These are phyloP conservation scores for Sebastes steindachneri DNA, from an alignment of 2,797 vertebrate species.

Conservation along the genomic window DNA sequence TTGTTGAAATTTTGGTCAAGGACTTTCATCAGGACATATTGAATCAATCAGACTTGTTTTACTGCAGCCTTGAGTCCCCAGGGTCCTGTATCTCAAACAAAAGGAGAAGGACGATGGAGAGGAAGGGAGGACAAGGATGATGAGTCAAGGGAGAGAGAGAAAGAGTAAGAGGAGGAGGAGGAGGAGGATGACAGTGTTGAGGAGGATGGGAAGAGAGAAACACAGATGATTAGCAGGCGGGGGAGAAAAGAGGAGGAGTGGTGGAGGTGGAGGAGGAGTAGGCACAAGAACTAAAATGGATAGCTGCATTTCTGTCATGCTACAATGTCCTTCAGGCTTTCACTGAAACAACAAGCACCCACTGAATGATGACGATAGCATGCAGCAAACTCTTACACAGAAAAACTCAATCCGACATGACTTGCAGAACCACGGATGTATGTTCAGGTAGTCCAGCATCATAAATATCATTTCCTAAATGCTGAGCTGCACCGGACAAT, in stretches of 20 bases:
- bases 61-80: conserved; percentile 66
- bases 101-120: conserved; percentile 60
- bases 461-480: not conserved
- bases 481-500: not conserved
- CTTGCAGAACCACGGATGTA: not conserved
- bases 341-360: conserved; percentile 47
- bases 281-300: conserved; percentile 57
- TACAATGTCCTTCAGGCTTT: conserved; percentile 64
- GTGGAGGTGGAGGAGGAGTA: conserved; percentile 42
- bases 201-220: conserved; percentile 55
- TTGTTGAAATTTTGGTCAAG: conserved; percentile 52
- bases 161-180: conserved; percentile 17
- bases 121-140: conserved; percentile 65
- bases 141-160: conserved; percentile 66
- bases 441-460: not conserved
- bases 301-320: conserved; percentile 64
- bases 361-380: conserved; percentile 25
- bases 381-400: conserved; percentile 3
- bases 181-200: conserved; percentile 60
- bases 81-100: conserved; percentile 69
- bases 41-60: conserved; percentile 64
- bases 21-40: conserved; percentile 52
- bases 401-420: not conserved
- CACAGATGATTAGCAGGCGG: conserved; percentile 61
- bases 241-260: conserved; percentile 32